phyloP scores from a whole-genome alignment of 2,888 invertebrate species.

The Lithophane socia region DNA sequence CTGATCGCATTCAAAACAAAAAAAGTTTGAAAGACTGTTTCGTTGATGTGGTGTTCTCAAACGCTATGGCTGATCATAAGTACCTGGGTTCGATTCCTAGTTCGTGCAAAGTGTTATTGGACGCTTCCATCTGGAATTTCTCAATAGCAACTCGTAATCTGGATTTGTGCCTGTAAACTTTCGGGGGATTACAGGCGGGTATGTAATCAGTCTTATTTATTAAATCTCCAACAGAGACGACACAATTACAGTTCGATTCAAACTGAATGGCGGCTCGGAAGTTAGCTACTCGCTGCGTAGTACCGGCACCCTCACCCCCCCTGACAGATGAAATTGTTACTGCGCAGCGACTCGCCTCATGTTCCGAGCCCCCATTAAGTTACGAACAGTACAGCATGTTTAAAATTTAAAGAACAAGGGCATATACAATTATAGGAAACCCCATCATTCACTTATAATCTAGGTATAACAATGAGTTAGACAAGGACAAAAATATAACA shows the following conservation, averaged over 20 bases:
- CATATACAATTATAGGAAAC: neutral
- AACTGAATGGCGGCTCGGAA: too few species aligned
- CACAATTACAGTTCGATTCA: neutral
- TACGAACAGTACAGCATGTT: neutral
- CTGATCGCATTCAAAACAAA: neutral
- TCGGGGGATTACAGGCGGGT: too few species aligned
- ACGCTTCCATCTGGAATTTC: neutral
- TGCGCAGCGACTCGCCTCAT: too few species aligned
- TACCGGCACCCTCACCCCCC: too few species aligned
- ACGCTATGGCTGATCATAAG: neutral
- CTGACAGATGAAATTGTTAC: too few species aligned
- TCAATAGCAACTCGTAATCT: too few species aligned
- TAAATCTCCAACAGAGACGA: too few species aligned
- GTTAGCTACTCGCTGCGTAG: too few species aligned
- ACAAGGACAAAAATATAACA: neutral
- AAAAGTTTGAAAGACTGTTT: neutral
- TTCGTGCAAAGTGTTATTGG: neutral
- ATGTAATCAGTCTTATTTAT: too few species aligned
- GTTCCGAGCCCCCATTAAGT: too few species aligned
- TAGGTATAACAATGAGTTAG: neutral
- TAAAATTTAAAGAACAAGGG: neutral
- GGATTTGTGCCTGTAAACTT: too few species aligned
- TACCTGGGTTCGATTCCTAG: neutral
- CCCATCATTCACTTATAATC: neutral
- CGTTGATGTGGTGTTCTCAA: neutral